Evolutionary conservation across 2,888 invertebrate genomes (phyloP).

Genomic region (Lottia gigantea): DNA sequence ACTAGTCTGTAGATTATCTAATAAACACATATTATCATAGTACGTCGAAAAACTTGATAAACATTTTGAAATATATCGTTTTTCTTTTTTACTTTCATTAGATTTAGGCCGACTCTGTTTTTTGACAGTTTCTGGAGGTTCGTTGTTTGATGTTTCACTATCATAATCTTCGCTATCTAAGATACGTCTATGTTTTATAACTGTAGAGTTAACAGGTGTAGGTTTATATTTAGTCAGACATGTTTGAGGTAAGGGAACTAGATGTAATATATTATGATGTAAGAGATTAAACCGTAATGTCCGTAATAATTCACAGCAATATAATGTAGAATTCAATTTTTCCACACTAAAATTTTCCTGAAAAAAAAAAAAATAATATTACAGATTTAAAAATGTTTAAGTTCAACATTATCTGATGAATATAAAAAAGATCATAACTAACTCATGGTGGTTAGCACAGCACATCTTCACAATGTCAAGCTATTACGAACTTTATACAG

Average conservation of each 20-base stretch:
- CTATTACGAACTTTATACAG: too few species aligned
- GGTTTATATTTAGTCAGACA: neutral
- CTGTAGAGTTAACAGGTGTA: slow-evolving; percentile 17
- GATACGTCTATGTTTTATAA: slow-evolving; percentile 25
- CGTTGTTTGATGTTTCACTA: slow-evolving; percentile 28
- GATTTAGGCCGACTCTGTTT: neutral
- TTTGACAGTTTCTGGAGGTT: slow-evolving; percentile 1
- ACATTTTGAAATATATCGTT: slow-evolving; percentile 24
- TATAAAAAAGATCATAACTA: too few species aligned
- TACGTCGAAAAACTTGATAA: slow-evolving; percentile 37
- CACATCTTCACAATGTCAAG: too few species aligned
- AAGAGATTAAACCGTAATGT: slow-evolving; percentile 4
- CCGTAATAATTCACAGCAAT: neutral
- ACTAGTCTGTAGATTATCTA: slow-evolving; percentile 28
- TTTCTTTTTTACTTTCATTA: slow-evolving; percentile 13
- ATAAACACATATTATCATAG: slow-evolving; percentile 42
- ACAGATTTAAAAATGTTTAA: too few species aligned
- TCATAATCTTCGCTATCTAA: slow-evolving; percentile 56
- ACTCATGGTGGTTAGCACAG: too few species aligned
- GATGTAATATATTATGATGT: neutral
- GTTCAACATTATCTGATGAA: too few species aligned
- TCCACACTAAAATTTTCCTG: neutral
- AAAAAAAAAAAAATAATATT: neutral
- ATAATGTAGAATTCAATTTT: neutral
- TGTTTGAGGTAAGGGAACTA: neutral